Percentiles rank a stretch among this genome's conserved stretches.
phyloP scores from a whole-genome alignment of 2,888 invertebrate genomes.

The Eristalis pertinax region DNA sequence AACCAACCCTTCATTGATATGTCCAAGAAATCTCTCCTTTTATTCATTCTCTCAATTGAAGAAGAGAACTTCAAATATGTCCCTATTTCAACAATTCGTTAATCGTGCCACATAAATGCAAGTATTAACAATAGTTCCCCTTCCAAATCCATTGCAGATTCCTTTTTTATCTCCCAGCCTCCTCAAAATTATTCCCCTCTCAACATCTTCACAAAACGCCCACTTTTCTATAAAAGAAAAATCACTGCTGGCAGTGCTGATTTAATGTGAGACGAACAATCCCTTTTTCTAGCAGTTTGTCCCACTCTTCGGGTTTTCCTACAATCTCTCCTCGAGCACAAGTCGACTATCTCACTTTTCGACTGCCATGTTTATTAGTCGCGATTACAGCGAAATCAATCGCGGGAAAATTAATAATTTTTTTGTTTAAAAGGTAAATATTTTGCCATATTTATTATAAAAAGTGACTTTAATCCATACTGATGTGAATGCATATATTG shows the following conservation, averaged over 20 bases:
- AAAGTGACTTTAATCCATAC: slow-evolving; percentile 35
- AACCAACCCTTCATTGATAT: too few relatives aligned
- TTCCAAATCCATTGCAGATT: too few relatives aligned
- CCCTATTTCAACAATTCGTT: too few relatives aligned
- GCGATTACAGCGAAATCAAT: slow-evolving; percentile 75
- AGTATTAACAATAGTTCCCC: too few relatives aligned
- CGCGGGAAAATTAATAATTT: slow-evolving; percentile 75
- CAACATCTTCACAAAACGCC: not conserved
- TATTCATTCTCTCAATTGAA: too few relatives aligned
- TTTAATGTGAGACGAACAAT: not conserved
- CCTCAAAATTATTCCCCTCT: not conserved
- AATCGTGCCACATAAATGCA: too few relatives aligned
- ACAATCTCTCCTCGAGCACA: slow-evolving; percentile 29
- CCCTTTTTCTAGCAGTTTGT: slow-evolving; percentile 43
- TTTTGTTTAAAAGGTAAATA: slow-evolving; percentile 76
- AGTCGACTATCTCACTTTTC: slow-evolving; percentile 71
- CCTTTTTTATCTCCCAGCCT: too few relatives aligned
- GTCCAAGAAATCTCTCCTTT: too few relatives aligned
- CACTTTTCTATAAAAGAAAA: not conserved
- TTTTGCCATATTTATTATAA: slow-evolving; percentile 47
- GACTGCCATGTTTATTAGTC: slow-evolving; percentile 76
- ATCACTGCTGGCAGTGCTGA: slow-evolving; percentile 17
- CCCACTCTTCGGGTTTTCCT: slow-evolving; percentile 36
- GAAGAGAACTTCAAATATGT: too few relatives aligned
- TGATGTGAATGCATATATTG: slow-evolving; percentile 28